Evolutionary conservation across 2,888 invertebrate species (phyloP), one percentile per base, ranked within the genome.

Genomic region (Cetonia aurata): DNA sequence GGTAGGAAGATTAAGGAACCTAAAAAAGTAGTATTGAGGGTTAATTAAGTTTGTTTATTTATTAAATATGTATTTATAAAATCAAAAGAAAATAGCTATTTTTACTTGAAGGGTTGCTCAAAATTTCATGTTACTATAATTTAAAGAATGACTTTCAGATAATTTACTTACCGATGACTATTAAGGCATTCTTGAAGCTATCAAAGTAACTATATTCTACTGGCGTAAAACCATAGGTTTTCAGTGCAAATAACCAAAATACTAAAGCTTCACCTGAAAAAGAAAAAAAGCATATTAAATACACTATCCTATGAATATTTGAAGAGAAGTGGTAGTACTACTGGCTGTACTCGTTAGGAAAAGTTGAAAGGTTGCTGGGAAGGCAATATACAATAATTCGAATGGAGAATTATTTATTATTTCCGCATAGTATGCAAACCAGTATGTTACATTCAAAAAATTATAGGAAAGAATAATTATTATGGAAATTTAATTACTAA

Each of bases 121-220:
- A 13, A 31, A 25, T 6, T 56, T 53, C n/a, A 53, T 15, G 2
- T 6, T 10, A 15, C 15, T 10, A 53, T 13, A 12, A 59, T 8
- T 42, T 17, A 41, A 41, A 37, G 13, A 25, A n/a, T n/a, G n/a
- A 1, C 44, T 44, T 44, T 1, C 37, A 10, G 6, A 8, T 1
- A 37, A 37, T 37, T 37, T 37, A 85, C 86, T 87, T 83, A 89
- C 89, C 89, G 75, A 88, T 78, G 73, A 86, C 85, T 70, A 88
- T 88, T 66, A 89, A 84, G 31, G 88, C 83, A 69, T 88, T 88
- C 79, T 87, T 87, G 80, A 87, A 86, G 0, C 89, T 88, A 73
- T 86, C 84, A 81, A 87, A 88, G 77, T 88, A 82, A 78, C 88
- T 88, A 85, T 86, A 89, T 81, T 89, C 87, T 37, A 88, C 86